A percentile compares a stretch with the other conserved stretches of the same genome.
These are phyloP conservation scores for Parelbella ahira DNA, from an alignment of 2,888 invertebrate genomes.

Conservation along the genomic window DNA sequence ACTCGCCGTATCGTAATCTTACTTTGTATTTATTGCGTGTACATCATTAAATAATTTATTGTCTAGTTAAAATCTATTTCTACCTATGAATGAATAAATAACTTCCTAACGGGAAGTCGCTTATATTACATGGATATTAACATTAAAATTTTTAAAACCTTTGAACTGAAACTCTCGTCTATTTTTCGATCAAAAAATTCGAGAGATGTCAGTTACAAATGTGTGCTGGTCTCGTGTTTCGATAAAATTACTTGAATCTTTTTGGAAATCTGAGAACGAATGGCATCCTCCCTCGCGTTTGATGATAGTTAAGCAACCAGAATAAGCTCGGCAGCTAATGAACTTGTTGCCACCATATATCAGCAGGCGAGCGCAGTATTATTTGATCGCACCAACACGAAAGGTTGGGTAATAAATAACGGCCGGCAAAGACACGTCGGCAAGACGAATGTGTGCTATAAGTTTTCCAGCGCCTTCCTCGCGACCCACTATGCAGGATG, in stretches of 20 bases:
- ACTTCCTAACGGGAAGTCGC: too few relatives aligned
- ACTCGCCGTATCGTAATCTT: too few relatives aligned
- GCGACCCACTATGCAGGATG: constrained; percentile 7
- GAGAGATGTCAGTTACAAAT: constrained; percentile 12
- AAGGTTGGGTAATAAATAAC: constrained; percentile 56
- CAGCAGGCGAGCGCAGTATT: constrained; percentile 46
- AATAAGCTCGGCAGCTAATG: constrained; percentile 62
- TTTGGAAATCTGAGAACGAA: constrained; percentile 39
- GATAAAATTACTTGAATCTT: constrained; percentile 28
- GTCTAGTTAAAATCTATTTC: too few relatives aligned
- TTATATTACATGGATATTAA: too few relatives aligned
- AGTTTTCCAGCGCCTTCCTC: constrained; percentile 28
- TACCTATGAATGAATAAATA: too few relatives aligned
- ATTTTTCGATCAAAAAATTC: constrained; percentile 23
- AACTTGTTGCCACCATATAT: constrained; percentile 55
- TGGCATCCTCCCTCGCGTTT: constrained; percentile 50
- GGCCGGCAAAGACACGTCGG: constrained; percentile 46
- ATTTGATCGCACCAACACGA: constrained; percentile 51
- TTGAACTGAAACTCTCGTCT: too few relatives aligned
- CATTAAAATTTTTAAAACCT: too few relatives aligned
- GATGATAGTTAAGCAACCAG: constrained; percentile 41
- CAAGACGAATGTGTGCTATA: constrained; percentile 59
- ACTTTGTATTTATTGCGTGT: too few relatives aligned
- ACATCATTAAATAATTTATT: too few relatives aligned
- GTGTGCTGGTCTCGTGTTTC: constrained; percentile 5